phyloP scores from a whole-genome alignment of 2,797 vertebrate species.

The Balearica regulorum region DNA sequence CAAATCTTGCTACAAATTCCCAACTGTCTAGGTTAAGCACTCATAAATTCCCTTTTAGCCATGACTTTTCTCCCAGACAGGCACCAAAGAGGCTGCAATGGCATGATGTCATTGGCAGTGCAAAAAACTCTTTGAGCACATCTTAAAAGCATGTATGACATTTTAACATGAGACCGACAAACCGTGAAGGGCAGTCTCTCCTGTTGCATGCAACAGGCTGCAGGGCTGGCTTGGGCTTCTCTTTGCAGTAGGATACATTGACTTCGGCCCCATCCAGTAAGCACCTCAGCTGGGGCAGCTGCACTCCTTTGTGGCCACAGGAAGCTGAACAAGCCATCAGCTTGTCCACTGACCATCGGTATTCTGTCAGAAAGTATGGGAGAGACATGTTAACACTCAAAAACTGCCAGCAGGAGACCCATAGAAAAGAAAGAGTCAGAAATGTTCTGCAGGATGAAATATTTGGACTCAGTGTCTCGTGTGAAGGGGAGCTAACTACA shows the following conservation, averaged over 20 bases:
- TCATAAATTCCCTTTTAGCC: background rate
- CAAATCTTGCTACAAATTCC: background rate
- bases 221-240: slow-evolving; percentile 72
- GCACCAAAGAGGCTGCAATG: background rate
- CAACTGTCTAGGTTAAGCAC: background rate
- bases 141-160: background rate
- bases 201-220: slow-evolving; percentile 78
- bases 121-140: background rate
- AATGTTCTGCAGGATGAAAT: background rate
- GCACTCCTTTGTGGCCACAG: slow-evolving; percentile 77
- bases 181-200: slow-evolving; percentile 88
- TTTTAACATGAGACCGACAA: background rate
- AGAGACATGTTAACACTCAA: background rate
- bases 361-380: slow-evolving; percentile 62
- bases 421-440: background rate
- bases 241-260: slow-evolving; percentile 71
- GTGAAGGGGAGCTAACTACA: background rate
- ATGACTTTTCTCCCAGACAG: background rate
- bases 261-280: slow-evolving; percentile 67
- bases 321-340: slow-evolving; percentile 73
- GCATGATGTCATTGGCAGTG: no score
- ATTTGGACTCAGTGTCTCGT: background rate
- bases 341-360: slow-evolving; percentile 72
- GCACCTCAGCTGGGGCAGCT: slow-evolving; percentile 78
- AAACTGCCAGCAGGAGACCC: background rate